Evolutionary conservation across 2,888 invertebrate species (phyloP).

Genomic region (Deladenus siricidicola): DNA sequence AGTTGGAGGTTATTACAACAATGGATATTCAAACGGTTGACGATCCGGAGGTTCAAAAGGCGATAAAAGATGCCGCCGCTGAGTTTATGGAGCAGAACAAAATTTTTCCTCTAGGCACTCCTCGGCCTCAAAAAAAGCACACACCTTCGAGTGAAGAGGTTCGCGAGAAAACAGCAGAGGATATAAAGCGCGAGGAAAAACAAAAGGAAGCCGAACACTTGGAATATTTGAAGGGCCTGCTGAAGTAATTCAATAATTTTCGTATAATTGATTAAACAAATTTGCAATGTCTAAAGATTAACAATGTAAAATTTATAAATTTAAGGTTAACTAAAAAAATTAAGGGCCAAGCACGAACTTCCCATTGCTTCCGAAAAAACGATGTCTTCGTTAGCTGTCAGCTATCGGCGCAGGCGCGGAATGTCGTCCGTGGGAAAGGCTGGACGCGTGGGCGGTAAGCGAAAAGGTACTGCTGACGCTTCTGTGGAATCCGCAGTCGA

Average conservation of each 20-base stretch:
- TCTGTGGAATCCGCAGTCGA: too few relatives aligned
- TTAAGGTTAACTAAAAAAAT: not conserved
- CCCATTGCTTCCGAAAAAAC: not conserved
- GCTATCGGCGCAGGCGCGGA: not conserved
- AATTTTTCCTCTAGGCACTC: constrained; percentile 47
- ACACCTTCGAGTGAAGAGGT: too few relatives aligned
- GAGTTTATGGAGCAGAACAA: constrained; percentile 35
- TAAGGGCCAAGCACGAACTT: not conserved
- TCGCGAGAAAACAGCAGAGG: too few relatives aligned
- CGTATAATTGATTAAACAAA: too few relatives aligned
- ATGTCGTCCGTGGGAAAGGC: not conserved
- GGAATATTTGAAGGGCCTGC: not conserved
- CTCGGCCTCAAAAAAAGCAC: too few relatives aligned
- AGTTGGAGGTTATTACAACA: constrained; percentile 31
- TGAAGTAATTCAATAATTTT: not conserved
- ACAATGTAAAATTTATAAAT: too few relatives aligned
- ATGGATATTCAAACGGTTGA: constrained; percentile 24
- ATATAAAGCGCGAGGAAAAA: constrained; percentile 6
- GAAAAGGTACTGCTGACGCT: too few relatives aligned
- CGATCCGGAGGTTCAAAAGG: constrained; percentile 29
- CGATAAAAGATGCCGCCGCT: constrained; percentile 34
- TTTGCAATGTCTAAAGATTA: too few relatives aligned
- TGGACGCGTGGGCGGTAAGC: too few relatives aligned
- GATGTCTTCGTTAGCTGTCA: not conserved
- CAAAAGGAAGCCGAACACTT: constrained; percentile 1